These are phyloP conservation scores for Pica pica DNA, from an alignment of 2,113 vertebrate genomes.

Conservation along the genomic window DNA sequence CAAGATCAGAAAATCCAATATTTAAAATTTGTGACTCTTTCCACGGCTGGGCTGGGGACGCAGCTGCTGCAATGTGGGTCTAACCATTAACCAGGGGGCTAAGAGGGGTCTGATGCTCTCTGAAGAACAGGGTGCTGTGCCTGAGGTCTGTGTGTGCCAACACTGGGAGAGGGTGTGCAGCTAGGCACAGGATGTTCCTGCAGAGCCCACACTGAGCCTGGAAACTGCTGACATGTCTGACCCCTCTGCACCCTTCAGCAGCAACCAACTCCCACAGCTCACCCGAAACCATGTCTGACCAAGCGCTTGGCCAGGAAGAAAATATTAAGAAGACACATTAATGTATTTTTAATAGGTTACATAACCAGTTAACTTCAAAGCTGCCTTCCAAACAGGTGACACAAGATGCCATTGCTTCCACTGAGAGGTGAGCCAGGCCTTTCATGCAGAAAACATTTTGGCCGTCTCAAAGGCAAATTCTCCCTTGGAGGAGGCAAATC, in stretches of 20 bases:
- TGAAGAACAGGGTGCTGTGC: background rate
- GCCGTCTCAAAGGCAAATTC: background rate
- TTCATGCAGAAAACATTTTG: background rate
- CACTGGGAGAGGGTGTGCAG: accelerated
- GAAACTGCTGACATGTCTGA: background rate
- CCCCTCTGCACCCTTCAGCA: background rate
- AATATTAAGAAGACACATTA: background rate
- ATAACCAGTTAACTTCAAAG: background rate
- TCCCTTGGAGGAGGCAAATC: background rate
- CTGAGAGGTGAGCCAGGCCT: background rate
- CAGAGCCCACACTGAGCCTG: background rate
- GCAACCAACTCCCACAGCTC: background rate
- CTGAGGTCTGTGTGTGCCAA: background rate
- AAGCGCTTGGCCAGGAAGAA: background rate
- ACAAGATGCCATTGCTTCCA: background rate
- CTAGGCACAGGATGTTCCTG: background rate
- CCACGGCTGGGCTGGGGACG: background rate
- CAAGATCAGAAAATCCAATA: background rate
- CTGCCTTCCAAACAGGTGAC: background rate
- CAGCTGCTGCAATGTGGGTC: background rate
- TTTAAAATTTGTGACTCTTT: background rate
- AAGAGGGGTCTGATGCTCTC: background rate
- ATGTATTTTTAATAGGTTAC: background rate
- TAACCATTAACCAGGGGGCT: background rate
- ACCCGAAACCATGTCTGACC: background rate